phyloP scores from a whole-genome alignment of 2,888 invertebrate species.

The Nebria salina region DNA sequence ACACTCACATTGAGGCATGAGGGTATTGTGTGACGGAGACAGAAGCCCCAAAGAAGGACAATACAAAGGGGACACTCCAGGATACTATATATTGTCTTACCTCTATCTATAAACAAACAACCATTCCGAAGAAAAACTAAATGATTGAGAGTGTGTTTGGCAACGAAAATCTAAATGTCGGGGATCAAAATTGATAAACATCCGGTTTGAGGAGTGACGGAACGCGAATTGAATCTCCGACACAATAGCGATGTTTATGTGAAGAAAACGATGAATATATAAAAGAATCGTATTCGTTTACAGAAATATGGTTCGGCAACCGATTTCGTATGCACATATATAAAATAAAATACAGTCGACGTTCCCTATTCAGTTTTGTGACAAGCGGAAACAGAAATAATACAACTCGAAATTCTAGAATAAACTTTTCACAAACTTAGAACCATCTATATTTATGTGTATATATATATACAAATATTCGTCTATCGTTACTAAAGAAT shows the following conservation, averaged over 20 bases:
- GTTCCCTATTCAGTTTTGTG: background rate
- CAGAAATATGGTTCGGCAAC: background rate
- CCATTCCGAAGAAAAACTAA: background rate
- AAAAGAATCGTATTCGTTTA: background rate
- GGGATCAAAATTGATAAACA: background rate
- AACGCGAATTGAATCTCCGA: background rate
- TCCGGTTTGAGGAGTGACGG: background rate
- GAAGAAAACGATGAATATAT: background rate
- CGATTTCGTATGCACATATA: background rate
- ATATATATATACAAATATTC: too few species aligned
- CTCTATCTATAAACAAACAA: background rate
- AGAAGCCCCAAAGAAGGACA: background rate
- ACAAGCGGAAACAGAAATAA: background rate
- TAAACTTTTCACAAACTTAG: background rate
- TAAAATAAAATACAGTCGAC: background rate
- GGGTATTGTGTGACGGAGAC: background rate
- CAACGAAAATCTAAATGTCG: too few species aligned
- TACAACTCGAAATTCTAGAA: background rate
- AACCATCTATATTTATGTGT: background rate
- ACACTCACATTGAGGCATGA: constrained; percentile 12
- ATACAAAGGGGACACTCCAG: background rate
- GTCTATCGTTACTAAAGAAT: too few species aligned
- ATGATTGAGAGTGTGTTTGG: too few species aligned
- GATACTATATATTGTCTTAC: background rate
- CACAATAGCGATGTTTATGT: background rate